phyloP scores from a whole-genome alignment of 2,888 invertebrate genomes.

The Catotricha subobsoleta region DNA sequence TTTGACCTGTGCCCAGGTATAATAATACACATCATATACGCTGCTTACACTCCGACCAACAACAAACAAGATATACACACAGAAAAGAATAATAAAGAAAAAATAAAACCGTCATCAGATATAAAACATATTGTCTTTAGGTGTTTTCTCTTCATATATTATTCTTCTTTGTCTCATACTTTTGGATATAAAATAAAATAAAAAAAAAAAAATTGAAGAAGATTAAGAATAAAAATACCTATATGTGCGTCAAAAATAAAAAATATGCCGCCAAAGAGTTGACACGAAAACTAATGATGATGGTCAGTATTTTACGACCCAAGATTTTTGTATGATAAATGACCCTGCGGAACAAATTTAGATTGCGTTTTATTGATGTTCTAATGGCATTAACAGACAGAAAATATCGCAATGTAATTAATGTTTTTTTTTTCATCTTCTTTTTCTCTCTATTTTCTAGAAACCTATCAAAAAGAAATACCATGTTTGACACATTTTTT shows the following conservation, averaged over 20 bases:
- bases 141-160: background rate
- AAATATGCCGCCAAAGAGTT: constrained; percentile 8
- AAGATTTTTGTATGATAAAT: constrained; percentile 8
- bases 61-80: background rate
- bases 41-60: background rate
- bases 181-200: background rate
- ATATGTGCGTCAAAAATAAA: constrained; percentile 2
- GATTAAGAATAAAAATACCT: constrained; percentile 3
- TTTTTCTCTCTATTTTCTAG: background rate
- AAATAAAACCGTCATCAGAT: constrained; percentile 8
- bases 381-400: constrained; percentile 4
- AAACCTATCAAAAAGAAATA: background rate
- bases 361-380: constrained; percentile 9
- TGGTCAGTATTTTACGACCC: constrained; percentile 8
- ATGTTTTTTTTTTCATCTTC: no score
- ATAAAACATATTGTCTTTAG: constrained; percentile 8
- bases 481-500: background rate
- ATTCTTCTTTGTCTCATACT: background rate
- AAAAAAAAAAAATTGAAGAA: background rate
- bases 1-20: constrained; percentile 7
- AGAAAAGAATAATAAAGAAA: background rate
- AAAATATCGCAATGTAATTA: constrained; percentile 2
- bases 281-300: constrained; percentile 9
- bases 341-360: constrained; percentile 8
- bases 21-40: background rate